A percentile compares a stretch with the other conserved stretches of the same genome.
phyloP scores from a whole-genome alignment of 53 echinoderm and acorn worm species.

The Henricia sp. region DNA sequence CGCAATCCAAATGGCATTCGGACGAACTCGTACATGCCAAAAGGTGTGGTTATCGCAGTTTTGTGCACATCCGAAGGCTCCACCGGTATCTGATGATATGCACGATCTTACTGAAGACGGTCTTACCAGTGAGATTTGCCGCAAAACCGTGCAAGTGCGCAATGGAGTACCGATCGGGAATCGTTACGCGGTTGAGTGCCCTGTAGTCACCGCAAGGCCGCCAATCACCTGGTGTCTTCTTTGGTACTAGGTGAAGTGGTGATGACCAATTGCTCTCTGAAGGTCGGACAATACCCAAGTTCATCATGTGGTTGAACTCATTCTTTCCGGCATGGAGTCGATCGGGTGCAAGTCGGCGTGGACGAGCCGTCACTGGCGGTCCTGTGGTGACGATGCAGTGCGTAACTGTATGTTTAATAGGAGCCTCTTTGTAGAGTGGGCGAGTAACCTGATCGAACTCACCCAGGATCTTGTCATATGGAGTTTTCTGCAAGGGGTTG shows the following conservation, averaged over 20 bases:
- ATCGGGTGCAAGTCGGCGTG: conserved; percentile 51
- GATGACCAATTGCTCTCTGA: conserved; percentile 62
- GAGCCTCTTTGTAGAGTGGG: background rate
- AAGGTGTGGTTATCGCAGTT: conserved; percentile 24
- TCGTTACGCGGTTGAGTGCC: conserved; percentile 37
- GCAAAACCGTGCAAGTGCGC: background rate
- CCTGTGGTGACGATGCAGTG: background rate
- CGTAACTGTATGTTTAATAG: background rate
- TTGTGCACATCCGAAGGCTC: background rate
- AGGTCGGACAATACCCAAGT: conserved; percentile 52
- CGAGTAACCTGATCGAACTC: background rate
- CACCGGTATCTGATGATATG: conserved; percentile 27
- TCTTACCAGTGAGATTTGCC: background rate
- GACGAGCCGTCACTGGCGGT: conserved; percentile 29
- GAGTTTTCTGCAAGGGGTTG: background rate
- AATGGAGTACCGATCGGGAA: conserved; percentile 44
- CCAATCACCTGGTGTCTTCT: conserved; percentile 39
- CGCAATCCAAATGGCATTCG: conserved; percentile 23
- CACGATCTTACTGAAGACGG: conserved; percentile 9
- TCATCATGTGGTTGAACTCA: conserved; percentile 61
- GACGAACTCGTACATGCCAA: conserved; percentile 4
- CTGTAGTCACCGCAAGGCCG: conserved; percentile 53
- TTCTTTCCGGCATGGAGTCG: conserved; percentile 26
- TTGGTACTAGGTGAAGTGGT: conserved; percentile 43
- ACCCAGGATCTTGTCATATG: background rate